Base-by-base conservation (phyloP, 2,888 invertebrate genomes). In the Heliconius cydno region DNA sequence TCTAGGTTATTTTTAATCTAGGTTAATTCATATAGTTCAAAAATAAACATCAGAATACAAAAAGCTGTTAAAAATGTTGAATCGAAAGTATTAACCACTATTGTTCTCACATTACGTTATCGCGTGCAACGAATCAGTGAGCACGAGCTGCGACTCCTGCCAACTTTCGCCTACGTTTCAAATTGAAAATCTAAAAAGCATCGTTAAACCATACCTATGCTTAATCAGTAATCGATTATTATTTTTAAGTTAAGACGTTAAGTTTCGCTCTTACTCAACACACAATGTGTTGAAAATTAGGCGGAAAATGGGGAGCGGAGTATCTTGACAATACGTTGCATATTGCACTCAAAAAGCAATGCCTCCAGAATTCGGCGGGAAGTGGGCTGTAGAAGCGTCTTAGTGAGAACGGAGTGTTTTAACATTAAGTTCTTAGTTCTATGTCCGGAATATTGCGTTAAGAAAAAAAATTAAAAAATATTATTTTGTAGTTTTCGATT, bases 41-140 rank as follows among this genome's bases (percentile, higher is more conserved):
- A 46, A 60, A 60, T 60, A 65, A 28, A 65, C 1, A 65, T 28
- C 2, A 68, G 22, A 68, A 12, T 34, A 66, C 9, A 22, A 38
- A 68, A 68, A 68, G 13, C n/a, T 13, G 38, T 41, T 38, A 13
- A 41, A 68, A 12, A 38, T 25, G 13, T 38, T 13, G 68, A 76
- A 72, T 79, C 72, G 65, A 60, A 73, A 81, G 81, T 78, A 63
- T 73, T 72, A 78, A 76, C 81, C 83, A 83, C 83, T 81, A 84
- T 82, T 82, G 80, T 75, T 73, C 77, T 78, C 80, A 63, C 86
- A 87, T 90, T 90, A 92, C 91, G 92, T 93, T 95, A 94, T 94
- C 94, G 87, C 84, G 80, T 77, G 84, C 84, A 86, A 88, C 92
- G 95, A 92, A 92, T 93, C 95, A 94, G 90, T 95, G 95, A 90